Evolutionary conservation across 2,888 invertebrate genomes (phyloP), one percentile per base, ranked within the genome.

Genomic region (Hololepta plana): DNA sequence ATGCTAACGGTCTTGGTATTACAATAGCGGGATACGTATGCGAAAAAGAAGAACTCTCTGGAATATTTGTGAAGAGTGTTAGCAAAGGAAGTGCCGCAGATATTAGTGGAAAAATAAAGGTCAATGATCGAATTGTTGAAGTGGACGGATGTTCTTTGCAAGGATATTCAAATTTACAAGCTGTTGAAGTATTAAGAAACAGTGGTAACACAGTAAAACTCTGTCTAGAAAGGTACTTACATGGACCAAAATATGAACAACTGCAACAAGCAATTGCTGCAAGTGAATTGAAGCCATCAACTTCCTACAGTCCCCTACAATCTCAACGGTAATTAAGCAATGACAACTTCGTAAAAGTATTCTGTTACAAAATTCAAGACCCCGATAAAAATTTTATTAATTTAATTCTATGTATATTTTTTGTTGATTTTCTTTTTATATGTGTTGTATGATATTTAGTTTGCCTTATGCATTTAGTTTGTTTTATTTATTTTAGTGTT

Each of bases 61-160:
- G 98, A 15, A 95, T 98, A 41, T 98, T 98, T 59, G 93, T 98
- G 29, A 96, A 96, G 58, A 95, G 93, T 31, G 87, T 98, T 38
- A 90, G 90, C 33, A 76, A 85, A 34, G 90, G 91, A 24, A 95
- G 95, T 51, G 91, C 95, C 8, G 96, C 96, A 4, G 90, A 90
- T 43, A 47, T 82, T 28, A 90, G 91, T 52, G 88, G 88, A 6
- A 72, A 75, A 45, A 93, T 98, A 44, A 76, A 80, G 42, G 88
- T 96, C 38, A 95, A 98, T 55, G 98, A 98, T 60, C 79, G 96
- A 44, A 98, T 98, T 42, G 84, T 96, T 26, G 91, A 95, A 53
- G 96, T 81, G n/a, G 95, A 98, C 60, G 90, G 85, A 11, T 79
- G 76, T 40, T 81, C 85, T 11, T 62, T 96, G 33, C 88, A 93